Percentiles rank a stretch among this genome's conserved stretches.
Conservation (phyloP, 2,888 invertebrate species). For the Aphodius sticticus region DNA sequence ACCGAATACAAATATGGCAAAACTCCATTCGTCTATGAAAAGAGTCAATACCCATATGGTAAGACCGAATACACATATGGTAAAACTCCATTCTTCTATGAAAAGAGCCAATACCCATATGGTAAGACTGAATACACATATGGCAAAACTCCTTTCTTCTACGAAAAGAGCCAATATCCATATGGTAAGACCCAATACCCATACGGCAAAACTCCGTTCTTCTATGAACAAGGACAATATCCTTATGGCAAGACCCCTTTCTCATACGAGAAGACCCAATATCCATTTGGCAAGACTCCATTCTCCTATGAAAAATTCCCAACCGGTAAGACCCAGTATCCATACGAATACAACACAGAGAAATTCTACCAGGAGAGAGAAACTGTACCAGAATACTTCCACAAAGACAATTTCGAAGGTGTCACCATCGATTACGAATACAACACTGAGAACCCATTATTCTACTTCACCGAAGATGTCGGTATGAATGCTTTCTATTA, state of each 20-base stretch:
- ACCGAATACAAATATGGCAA: not conserved
- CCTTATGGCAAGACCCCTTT: not conserved
- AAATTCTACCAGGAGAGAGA: constrained; percentile 15
- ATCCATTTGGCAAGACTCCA: not conserved
- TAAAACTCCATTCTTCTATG: not conserved
- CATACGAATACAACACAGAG: constrained; percentile 50
- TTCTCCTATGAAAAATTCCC: not conserved
- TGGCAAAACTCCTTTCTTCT: not conserved
- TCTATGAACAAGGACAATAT: not conserved
- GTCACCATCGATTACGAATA: not conserved
- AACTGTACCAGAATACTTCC: constrained; percentile 62
- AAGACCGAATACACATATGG: not conserved
- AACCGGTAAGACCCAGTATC: not conserved
- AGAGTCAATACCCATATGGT: not conserved
- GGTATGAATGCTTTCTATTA: constrained; percentile 73
- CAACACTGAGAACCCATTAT: constrained; percentile 63
- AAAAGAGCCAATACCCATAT: not conserved
- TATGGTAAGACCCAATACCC: not conserved
- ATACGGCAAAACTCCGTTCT: not conserved
- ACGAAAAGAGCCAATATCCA: not conserved
- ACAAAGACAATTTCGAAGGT: not conserved
- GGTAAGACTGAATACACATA: not conserved
- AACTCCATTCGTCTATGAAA: not conserved
- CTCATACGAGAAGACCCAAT: not conserved
- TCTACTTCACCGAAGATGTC: constrained; percentile 78